Percentiles rank a stretch among this genome's conserved stretches.
Evolutionary conservation across 2,113 vertebrate genomes (phyloP).

Genomic region (Alaudala cheleensis): DNA sequence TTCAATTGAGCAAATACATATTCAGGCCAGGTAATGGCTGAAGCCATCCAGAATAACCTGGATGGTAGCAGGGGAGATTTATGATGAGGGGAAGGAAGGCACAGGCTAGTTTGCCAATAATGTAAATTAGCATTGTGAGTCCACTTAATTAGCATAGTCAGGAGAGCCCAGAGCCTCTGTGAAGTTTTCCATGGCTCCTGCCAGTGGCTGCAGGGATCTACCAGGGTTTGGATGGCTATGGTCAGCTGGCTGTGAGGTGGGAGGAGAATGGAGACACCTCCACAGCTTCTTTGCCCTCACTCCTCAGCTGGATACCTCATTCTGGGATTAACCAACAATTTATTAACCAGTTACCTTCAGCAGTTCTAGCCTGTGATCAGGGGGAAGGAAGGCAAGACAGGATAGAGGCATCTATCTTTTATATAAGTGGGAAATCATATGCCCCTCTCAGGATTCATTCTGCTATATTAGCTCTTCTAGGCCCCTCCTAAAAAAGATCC

Average conservation of each 20-base stretch:
- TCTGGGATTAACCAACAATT: neutral
- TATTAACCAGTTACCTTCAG: neutral
- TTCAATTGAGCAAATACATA: neutral
- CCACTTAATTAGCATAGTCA: neutral
- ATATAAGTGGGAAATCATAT: constrained; percentile 23
- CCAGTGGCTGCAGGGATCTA: neutral
- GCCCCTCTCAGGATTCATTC: neutral
- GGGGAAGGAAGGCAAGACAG: neutral
- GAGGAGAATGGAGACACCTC: neutral
- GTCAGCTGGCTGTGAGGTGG: neutral
- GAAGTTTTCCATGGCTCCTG: accelerated
- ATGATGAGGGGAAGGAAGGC: neutral
- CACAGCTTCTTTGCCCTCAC: neutral
- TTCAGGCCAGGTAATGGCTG: neutral
- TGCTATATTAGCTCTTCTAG: constrained; percentile 41
- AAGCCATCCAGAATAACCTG: neutral
- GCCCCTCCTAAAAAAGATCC: constrained; percentile 61
- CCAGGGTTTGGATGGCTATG: neutral
- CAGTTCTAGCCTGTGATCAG: neutral
- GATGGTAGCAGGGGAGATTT: neutral
- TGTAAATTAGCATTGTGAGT: neutral
- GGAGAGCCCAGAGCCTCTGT: neutral
- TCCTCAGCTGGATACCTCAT: neutral
- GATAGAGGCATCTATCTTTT: neutral
- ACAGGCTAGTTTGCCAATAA: neutral